These are phyloP conservation scores for Collichthys lucidus DNA, from an alignment of 2,113 vertebrate species.

Conservation along the genomic window DNA sequence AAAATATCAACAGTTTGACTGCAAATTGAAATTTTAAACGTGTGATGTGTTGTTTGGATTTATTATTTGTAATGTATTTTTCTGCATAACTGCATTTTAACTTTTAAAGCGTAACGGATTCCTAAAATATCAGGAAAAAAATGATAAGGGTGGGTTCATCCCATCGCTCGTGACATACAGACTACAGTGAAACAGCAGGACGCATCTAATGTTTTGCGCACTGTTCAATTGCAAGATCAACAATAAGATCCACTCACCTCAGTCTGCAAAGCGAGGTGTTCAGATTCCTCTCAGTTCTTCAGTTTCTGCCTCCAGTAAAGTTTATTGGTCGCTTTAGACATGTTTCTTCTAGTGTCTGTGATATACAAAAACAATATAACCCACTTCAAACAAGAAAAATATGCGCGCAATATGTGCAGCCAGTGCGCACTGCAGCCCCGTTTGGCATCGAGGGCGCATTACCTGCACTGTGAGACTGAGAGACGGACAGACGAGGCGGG, in stretches of 20 bases:
- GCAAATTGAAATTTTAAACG: background rate
- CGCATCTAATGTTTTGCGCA: no score
- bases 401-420: slow-evolving; percentile 6
- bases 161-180: background rate
- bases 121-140: no score
- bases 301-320: background rate
- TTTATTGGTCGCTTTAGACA: background rate
- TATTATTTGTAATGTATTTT: no score
- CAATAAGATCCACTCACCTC: slow-evolving; percentile 61
- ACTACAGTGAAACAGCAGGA: background rate
- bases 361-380: background rate
- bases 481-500: slow-evolving; percentile 18
- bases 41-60: no score
- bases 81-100: no score
- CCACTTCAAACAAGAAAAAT: background rate
- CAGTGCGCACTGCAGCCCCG: slow-evolving; percentile 49
- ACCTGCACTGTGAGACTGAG: slow-evolving; percentile 15
- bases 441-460: slow-evolving; percentile 13
- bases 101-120: no score
- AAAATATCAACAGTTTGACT: background rate
- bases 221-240: background rate
- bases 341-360: background rate
- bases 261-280: background rate
- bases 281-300: background rate
- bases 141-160: no score